Percentiles rank a stretch among this genome's conserved stretches.
These are phyloP conservation scores for Cygnus atratus DNA, from an alignment of 2,113 vertebrate genomes.

Conservation along the genomic window DNA sequence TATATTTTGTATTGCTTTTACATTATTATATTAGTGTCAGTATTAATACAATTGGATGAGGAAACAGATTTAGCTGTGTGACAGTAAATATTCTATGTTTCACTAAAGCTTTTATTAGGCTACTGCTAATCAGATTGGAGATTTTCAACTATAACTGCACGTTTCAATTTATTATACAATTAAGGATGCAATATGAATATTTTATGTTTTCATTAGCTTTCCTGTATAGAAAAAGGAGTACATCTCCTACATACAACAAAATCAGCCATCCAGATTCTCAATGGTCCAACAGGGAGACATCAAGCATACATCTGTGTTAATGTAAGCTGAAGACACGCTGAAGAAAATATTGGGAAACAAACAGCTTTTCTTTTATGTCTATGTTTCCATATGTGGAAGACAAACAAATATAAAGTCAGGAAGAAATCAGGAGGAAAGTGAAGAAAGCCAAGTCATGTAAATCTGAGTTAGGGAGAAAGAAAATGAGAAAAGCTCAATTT, in stretches of 20 bases:
- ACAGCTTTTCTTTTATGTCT: neutral
- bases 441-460: neutral
- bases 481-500: neutral
- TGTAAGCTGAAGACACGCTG: neutral
- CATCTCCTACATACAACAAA: neutral
- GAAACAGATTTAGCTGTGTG: neutral
- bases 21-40: neutral
- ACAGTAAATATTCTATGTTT: neutral
- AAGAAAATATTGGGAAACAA: neutral
- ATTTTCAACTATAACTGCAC: slow-evolving; percentile 9
- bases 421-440: neutral
- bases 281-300: neutral
- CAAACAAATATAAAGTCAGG: neutral
- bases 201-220: slow-evolving; percentile 51
- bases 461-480: neutral
- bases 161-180: slow-evolving; percentile 44
- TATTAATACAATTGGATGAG: neutral
- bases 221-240: neutral
- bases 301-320: neutral
- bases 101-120: slow-evolving; percentile 16
- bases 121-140: slow-evolving; percentile 21
- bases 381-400: neutral
- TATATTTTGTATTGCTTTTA: neutral
- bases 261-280: neutral
- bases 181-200: slow-evolving; percentile 50